Percentiles rank a stretch among this genome's conserved stretches.
Conservation (phyloP, 2,113 vertebrate genomes). For the Myrmecobius fasciatus region DNA sequence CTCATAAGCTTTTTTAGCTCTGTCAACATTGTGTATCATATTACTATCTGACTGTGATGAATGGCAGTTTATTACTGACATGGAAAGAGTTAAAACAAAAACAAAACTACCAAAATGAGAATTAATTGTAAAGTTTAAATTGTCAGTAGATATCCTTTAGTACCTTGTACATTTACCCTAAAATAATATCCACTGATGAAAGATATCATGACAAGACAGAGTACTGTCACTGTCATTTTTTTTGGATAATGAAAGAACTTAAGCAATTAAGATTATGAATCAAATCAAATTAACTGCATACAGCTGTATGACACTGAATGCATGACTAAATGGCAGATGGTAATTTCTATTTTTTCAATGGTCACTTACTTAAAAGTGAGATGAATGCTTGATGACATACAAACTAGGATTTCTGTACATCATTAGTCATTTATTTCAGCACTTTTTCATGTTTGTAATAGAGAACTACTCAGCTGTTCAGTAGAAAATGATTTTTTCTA, state of each 20-base stretch:
- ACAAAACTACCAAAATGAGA: slow-evolving; percentile 7
- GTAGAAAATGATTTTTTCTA: not conserved
- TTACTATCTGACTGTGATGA: slow-evolving; percentile 13
- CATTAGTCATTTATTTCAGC: slow-evolving; percentile 40
- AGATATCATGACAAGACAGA: slow-evolving; percentile 57
- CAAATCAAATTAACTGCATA: slow-evolving; percentile 80
- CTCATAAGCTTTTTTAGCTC: not conserved
- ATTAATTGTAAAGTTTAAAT: slow-evolving; percentile 30
- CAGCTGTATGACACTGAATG: slow-evolving; percentile 68
- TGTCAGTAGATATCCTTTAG: slow-evolving; percentile 19
- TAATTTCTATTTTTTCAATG: slow-evolving; percentile 77
- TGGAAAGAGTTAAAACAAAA: not conserved
- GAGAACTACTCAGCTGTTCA: slow-evolving; percentile 22
- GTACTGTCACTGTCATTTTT: slow-evolving; percentile 64
- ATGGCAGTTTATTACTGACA: slow-evolving; percentile 4
- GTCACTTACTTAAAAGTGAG: slow-evolving; percentile 77
- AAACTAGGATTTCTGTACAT: slow-evolving; percentile 58
- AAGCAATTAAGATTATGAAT: slow-evolving; percentile 76
- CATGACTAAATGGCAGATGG: slow-evolving; percentile 76
- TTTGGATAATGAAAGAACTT: slow-evolving; percentile 71
- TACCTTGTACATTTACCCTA: slow-evolving; percentile 48
- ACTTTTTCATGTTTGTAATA: not conserved
- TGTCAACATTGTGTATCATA: not conserved
- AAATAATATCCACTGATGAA: slow-evolving; percentile 37
- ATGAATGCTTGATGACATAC: slow-evolving; percentile 69